These are phyloP conservation scores for Macrochelys suwanniensis DNA, from an alignment of 2,797 vertebrate species.

Conservation along the genomic window DNA sequence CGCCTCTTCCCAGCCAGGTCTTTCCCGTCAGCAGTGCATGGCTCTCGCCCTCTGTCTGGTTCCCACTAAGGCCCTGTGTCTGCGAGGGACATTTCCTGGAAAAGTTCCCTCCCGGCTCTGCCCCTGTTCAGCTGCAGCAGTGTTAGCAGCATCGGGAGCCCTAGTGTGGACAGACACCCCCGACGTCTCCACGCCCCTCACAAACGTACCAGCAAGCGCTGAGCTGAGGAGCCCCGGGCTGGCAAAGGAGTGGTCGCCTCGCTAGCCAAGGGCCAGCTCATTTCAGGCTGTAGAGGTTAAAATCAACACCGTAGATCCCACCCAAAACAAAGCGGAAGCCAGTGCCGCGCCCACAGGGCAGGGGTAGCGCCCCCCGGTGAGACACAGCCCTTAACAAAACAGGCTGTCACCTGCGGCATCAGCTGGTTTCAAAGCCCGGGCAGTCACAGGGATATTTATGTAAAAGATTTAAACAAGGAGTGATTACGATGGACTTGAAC, in stretches of 20 bases:
- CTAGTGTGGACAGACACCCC: neutral
- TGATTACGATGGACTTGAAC: neutral
- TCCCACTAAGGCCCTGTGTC: neutral
- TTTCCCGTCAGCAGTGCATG: neutral
- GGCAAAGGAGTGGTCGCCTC: neutral
- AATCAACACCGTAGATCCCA: neutral
- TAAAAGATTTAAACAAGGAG: neutral
- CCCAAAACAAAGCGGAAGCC: neutral
- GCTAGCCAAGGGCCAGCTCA: neutral
- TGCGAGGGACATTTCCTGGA: neutral
- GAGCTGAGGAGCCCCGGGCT: neutral
- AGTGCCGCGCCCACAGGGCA: neutral
- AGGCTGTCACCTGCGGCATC: neutral
- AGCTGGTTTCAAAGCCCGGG: neutral
- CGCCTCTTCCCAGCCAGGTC: too few relatives aligned
- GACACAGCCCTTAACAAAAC: neutral
- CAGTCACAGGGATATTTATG: neutral
- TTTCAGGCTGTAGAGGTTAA: neutral
- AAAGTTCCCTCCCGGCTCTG: neutral
- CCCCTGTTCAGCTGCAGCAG: too few relatives aligned
- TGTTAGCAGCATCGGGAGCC: neutral
- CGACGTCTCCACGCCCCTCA: neutral
- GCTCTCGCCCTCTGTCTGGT: neutral
- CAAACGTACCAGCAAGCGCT: neutral
- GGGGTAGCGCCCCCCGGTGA: too few relatives aligned